Base-by-base conservation (phyloP, 2,888 invertebrate species). In the Nycteola revayana region DNA sequence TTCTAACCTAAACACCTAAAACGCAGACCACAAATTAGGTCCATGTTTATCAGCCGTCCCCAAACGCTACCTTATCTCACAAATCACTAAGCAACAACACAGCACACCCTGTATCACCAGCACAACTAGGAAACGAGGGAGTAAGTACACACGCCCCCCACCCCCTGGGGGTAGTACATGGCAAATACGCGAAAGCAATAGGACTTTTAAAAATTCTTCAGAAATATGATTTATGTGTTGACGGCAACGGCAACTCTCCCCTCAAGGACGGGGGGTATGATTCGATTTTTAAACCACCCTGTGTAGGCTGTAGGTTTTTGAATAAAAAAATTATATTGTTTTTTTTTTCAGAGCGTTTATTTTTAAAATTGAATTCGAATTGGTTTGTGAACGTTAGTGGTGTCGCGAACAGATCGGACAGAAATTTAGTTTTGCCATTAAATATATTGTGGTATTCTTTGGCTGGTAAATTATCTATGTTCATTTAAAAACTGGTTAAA, bases 181-280 rank as follows among this genome's bases (percentile, higher is more conserved):
- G 87, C 88, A 88, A 88, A 88, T 88, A 88, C 88, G 87, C 88
- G 88, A 88, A 88, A 88, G 88, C 88, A 88, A 88, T 87, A 88
- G 88, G 88, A 88, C 87, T 88, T 88, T 88, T 88, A 88, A 88
- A 88, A 88, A 86, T 88, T 87, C 87, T 86, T 86, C 82, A 85
- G 87, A 88, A 88, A 88, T 88, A 88, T 88, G 88, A 88, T 88
- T 88, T 88, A 88, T 88, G 85, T 88, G 88, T 88, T 86, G 88
- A 87, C 87, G 87, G 85, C 80, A 75, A 65, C 71, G 73, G 73
- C 80, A 77, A 76, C 73, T 75, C 73, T 72, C 76, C 73, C 70
- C 72, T 75, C 85, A 87, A 86, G 87, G 86, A 71, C 85, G 87
- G 74, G 71, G 73, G 84, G 84, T 74, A 78, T 86, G 85, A 87